Evolutionary conservation across 2,797 vertebrate genomes (phyloP).

Genomic region (Percopsis omiscomaycus): DNA sequence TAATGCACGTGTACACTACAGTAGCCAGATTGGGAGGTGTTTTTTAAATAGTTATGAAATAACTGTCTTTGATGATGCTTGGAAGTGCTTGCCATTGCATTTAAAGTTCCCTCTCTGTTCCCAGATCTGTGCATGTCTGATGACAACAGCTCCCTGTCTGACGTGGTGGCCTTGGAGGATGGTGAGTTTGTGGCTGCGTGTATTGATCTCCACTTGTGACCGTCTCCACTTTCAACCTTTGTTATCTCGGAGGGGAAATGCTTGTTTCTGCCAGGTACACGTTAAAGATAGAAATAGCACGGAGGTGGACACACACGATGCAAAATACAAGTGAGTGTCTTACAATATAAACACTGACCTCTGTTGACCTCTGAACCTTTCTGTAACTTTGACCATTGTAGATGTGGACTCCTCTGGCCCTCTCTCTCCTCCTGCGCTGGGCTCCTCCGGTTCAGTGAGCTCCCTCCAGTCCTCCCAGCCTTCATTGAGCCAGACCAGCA

Average conservation of each 20-base stretch:
- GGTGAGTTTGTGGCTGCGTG: conserved; percentile 69
- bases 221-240: neutral
- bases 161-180: conserved; percentile 82
- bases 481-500: conserved; percentile 49
- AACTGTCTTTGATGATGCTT: too few species aligned
- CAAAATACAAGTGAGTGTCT: too few species aligned
- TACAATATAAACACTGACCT: too few species aligned
- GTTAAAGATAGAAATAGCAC: neutral
- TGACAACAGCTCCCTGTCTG: conserved; percentile 84
- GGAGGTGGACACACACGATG: conserved; percentile 2
- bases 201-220: neutral
- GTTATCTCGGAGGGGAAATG: too few species aligned
- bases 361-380: too few species aligned
- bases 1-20: too few species aligned
- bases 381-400: conserved; percentile 25
- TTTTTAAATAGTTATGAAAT: too few species aligned
- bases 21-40: too few species aligned
- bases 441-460: conserved; percentile 42
- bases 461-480: conserved; percentile 49
- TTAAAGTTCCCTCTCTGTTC: conserved; percentile 22
- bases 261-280: too few species aligned
- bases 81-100: neutral
- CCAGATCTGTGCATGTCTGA: conserved; percentile 79
- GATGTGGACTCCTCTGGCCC: conserved; percentile 64
- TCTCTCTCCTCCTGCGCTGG: conserved; percentile 55